Evolutionary conservation across 2,888 invertebrate genomes (phyloP).

Genomic region (Phortica okadai): DNA sequence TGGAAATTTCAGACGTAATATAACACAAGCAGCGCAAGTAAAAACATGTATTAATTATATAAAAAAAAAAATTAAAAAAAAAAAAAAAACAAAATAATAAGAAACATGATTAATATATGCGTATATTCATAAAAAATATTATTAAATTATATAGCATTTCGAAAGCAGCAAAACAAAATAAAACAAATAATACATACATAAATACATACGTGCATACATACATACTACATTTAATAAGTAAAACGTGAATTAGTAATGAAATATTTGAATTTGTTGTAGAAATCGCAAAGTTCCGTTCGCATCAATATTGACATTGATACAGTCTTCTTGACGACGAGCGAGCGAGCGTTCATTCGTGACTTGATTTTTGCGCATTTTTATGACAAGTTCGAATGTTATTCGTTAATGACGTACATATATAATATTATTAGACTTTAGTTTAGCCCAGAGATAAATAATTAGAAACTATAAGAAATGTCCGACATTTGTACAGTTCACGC

Average conservation of each 20-base stretch:
- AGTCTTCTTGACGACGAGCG: background rate
- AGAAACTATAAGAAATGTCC: background rate
- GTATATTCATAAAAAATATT: constrained; percentile 47
- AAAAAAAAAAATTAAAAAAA: constrained; percentile 38
- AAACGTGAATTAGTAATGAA: constrained; percentile 38
- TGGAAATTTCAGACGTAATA: background rate
- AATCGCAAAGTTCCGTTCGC: background rate
- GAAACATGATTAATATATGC: constrained; percentile 13
- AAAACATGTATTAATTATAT: constrained; percentile 24
- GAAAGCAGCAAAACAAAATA: constrained; percentile 23
- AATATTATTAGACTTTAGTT: constrained; percentile 43
- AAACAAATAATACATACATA: constrained; percentile 32
- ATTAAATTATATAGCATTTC: constrained; percentile 47
- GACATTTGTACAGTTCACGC: constrained; percentile 10
- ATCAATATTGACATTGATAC: background rate
- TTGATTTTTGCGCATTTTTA: constrained; percentile 39
- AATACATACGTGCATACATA: constrained; percentile 30
- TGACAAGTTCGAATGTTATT: constrained; percentile 46
- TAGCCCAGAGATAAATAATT: constrained; percentile 36
- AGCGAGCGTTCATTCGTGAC: too few species aligned
- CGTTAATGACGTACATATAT: constrained; percentile 43
- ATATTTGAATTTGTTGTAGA: constrained; percentile 34
- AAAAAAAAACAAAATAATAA: constrained; percentile 20
- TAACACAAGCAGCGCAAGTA: constrained; percentile 5
- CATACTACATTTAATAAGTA: constrained; percentile 29